Conservation (phyloP, 2,113 vertebrate genomes). For the Psophia crepitans region DNA sequence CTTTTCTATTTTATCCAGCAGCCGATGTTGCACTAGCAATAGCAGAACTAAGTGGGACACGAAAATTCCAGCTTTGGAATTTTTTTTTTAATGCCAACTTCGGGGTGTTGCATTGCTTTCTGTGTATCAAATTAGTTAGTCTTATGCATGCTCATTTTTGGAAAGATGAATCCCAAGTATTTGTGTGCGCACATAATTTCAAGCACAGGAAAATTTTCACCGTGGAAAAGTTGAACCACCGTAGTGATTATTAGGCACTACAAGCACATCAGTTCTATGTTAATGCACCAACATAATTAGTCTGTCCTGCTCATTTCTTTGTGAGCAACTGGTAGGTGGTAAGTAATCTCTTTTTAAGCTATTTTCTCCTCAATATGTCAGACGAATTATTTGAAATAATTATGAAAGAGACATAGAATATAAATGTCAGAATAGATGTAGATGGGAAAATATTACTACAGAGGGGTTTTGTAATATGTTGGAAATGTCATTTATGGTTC, state of each 20-base stretch:
- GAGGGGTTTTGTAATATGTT: conserved; percentile 49
- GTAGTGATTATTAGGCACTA: background rate
- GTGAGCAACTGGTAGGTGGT: conserved; percentile 18
- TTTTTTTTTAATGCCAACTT: background rate
- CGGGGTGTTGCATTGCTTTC: background rate
- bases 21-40: background rate
- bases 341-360: conserved; percentile 63
- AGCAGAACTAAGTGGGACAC: background rate
- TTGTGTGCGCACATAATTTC: background rate
- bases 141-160: background rate
- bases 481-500: conserved; percentile 66
- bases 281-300: background rate
- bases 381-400: conserved; percentile 64
- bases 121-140: background rate
- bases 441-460: conserved; percentile 55
- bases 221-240: background rate
- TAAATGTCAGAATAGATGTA: conserved; percentile 67
- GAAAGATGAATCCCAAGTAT: background rate
- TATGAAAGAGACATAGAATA: conserved; percentile 61
- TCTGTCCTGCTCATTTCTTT: conserved; percentile 1
- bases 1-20: background rate
- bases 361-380: conserved; percentile 49
- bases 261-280: background rate
- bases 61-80: background rate
- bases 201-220: background rate